A percentile compares a stretch with the other conserved stretches of the same genome.
These are phyloP conservation scores for Aricia artaxerxes DNA, from an alignment of 2,888 invertebrate species.

Conservation along the genomic window DNA sequence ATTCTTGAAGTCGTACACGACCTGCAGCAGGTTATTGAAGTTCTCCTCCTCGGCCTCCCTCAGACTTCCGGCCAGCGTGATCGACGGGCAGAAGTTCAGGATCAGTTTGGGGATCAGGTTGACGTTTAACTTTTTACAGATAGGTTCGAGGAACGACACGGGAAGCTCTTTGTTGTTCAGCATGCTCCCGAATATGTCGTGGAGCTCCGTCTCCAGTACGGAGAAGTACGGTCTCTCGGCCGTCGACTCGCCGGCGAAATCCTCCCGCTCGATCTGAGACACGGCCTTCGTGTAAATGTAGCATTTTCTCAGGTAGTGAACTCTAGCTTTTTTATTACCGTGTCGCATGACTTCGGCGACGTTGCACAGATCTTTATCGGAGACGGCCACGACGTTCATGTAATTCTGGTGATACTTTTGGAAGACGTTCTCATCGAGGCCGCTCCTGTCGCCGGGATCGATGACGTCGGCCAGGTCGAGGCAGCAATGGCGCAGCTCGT, in stretches of 20 bases:
- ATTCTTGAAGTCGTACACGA: constrained; percentile 69
- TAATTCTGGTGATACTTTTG: constrained; percentile 75
- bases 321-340: constrained; percentile 63
- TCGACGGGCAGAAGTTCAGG: constrained; percentile 85
- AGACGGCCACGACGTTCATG: constrained; percentile 73
- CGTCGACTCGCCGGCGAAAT: constrained; percentile 56
- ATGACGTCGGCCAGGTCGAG: constrained; percentile 68
- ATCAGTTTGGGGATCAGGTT: constrained; percentile 88
- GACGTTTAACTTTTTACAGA: constrained; percentile 85
- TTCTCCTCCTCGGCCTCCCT: constrained; percentile 65
- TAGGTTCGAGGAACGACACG: constrained; percentile 84
- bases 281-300: constrained; percentile 82
- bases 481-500: constrained; percentile 72
- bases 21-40: constrained; percentile 65
- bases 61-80: constrained; percentile 68
- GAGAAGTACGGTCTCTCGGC: constrained; percentile 66
- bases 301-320: constrained; percentile 76
- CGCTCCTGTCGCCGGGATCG: constrained; percentile 49
- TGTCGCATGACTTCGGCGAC: constrained; percentile 64
- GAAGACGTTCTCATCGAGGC: constrained; percentile 58
- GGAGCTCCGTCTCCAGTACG: constrained; percentile 76
- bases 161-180: constrained; percentile 85
- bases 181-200: constrained; percentile 83
- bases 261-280: constrained; percentile 71
- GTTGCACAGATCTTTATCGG: constrained; percentile 72